phyloP scores from a whole-genome alignment of 2,797 vertebrate species.

The Dallia pectoralis region DNA sequence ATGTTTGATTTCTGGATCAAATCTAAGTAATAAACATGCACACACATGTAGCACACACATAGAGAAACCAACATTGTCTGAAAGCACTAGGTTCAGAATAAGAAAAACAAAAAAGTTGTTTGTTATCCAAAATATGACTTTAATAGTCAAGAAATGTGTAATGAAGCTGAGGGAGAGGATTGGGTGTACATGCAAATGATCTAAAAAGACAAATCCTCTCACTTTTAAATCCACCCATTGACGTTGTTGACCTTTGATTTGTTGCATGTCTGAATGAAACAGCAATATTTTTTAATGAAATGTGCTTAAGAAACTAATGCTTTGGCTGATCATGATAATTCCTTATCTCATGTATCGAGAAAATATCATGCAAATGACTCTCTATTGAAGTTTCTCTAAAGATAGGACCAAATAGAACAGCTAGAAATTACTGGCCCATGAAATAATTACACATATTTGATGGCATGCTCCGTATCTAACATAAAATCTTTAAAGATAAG shows the following conservation, averaged over 20 bases:
- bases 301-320: constrained; percentile 19
- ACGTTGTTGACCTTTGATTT: constrained; percentile 40
- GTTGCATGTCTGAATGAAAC: constrained; percentile 52
- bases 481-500: not conserved
- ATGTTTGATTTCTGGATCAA: not conserved
- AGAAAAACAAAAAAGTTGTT: not conserved
- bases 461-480: constrained; percentile 4
- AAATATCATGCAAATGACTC: not conserved
- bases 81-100: constrained; percentile 1
- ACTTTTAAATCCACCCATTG: constrained; percentile 34
- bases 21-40: constrained; percentile 16
- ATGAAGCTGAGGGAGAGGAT: not conserved
- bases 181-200: not conserved
- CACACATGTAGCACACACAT: constrained; percentile 13
- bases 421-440: not conserved
- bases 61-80: constrained; percentile 11
- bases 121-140: not conserved
- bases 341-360: not conserved
- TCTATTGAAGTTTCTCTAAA: not conserved
- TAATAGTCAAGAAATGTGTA: not conserved
- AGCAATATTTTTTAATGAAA: constrained; percentile 27
- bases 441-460: not conserved
- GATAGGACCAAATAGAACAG: constrained; percentile 1
- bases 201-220: constrained; percentile 16
- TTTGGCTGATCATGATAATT: constrained; percentile 14